These are phyloP conservation scores for Notothenia rossii DNA, from an alignment of 2,113 vertebrate genomes.

Conservation along the genomic window DNA sequence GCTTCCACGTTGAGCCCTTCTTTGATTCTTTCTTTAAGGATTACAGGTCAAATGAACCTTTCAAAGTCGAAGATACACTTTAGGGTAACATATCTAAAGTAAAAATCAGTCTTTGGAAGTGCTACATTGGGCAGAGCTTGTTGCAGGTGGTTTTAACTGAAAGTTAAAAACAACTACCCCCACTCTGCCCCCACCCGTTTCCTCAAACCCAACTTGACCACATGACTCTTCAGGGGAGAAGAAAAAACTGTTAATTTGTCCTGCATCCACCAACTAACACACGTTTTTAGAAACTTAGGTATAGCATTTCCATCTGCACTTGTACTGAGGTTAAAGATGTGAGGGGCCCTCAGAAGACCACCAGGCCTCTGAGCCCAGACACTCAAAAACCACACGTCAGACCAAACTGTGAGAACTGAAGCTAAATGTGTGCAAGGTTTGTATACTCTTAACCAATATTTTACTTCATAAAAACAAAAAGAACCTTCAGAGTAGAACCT, in stretches of 20 bases:
- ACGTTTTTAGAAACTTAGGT: slow-evolving; percentile 38
- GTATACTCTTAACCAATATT: slow-evolving; percentile 23
- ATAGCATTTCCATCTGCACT: slow-evolving; percentile 50
- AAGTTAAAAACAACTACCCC: slow-evolving; percentile 42
- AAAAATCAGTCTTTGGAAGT: not conserved
- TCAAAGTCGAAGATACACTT: not conserved
- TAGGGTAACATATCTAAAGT: not conserved
- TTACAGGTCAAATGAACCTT: not conserved
- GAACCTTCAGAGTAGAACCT: not conserved
- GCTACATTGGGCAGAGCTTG: slow-evolving; percentile 29
- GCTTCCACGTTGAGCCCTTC: not conserved
- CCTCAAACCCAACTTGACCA: slow-evolving; percentile 75
- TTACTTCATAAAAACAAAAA: slow-evolving; percentile 15
- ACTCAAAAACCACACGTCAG: slow-evolving; percentile 71
- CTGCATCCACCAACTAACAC: slow-evolving; percentile 7
- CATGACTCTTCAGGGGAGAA: slow-evolving; percentile 52
- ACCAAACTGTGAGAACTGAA: slow-evolving; percentile 58
- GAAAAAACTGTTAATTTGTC: slow-evolving; percentile 43
- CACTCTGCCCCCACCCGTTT: slow-evolving; percentile 27
- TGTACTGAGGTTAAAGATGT: slow-evolving; percentile 71
- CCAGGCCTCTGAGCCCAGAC: slow-evolving; percentile 25
- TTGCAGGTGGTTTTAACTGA: slow-evolving; percentile 67
- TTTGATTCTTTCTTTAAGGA: not conserved
- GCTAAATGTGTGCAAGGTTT: slow-evolving; percentile 3
- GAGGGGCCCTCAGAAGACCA: slow-evolving; percentile 69